These are phyloP conservation scores for Eubucco bourcierii DNA, from an alignment of 2,113 vertebrate genomes.

Conservation along the genomic window DNA sequence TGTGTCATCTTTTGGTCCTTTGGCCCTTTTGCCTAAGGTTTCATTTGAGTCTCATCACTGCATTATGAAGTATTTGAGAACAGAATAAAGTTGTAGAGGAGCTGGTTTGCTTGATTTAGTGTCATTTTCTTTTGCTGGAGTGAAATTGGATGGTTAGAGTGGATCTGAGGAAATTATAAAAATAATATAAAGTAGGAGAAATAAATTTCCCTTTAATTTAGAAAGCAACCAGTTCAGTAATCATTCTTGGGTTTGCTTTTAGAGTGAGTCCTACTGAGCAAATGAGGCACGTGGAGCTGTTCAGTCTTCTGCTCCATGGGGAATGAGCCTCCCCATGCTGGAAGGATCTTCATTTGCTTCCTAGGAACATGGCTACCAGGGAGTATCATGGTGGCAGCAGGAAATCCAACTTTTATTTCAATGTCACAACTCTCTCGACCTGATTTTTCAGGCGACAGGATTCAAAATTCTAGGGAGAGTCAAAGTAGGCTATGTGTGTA, in stretches of 20 bases:
- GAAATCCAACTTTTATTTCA: neutral
- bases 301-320: neutral
- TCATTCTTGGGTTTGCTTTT: neutral
- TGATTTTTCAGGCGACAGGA: neutral
- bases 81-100: neutral
- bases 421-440: neutral
- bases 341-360: neutral
- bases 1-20: neutral
- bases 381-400: neutral
- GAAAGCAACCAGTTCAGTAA: neutral
- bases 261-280: neutral
- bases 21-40: neutral
- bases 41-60: neutral
- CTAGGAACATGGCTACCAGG: neutral
- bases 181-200: neutral
- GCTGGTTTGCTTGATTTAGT: neutral
- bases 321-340: neutral
- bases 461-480: neutral
- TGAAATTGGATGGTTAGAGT: neutral
- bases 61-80: neutral
- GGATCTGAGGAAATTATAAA: neutral
- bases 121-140: neutral
- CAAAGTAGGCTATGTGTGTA: neutral
- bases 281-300: accelerated
- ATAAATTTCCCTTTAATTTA: neutral